Evolutionary conservation across 2,113 vertebrate genomes (phyloP).

Genomic region (Zosterops hypoxanthus): DNA sequence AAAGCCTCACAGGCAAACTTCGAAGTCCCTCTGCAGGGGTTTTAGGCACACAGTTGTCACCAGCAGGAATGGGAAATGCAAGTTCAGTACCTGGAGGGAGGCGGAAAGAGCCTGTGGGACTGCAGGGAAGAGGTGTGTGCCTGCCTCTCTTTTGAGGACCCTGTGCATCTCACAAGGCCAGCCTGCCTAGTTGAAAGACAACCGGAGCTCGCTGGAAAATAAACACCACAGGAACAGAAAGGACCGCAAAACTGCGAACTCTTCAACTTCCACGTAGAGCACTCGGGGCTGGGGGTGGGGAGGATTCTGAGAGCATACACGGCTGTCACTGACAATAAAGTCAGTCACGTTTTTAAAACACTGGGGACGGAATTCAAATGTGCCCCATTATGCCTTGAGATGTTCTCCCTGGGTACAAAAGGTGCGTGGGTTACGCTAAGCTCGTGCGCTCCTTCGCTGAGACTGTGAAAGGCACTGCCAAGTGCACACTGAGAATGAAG

Average conservation of each 20-base stretch:
- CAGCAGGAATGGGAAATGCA: background rate
- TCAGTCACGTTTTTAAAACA: slow-evolving; percentile 57
- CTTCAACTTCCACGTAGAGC: background rate
- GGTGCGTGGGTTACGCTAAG: slow-evolving; percentile 18
- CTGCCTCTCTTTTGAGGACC: background rate
- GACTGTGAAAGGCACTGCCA: background rate
- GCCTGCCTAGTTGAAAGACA: background rate
- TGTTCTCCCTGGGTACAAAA: slow-evolving; percentile 18
- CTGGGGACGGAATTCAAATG: slow-evolving; percentile 31
- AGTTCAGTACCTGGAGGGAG: background rate
- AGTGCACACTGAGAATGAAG: background rate
- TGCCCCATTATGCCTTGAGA: slow-evolving; percentile 41
- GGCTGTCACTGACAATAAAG: slow-evolving; percentile 22
- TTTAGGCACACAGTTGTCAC: background rate
- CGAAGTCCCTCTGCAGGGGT: background rate
- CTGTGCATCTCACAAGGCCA: background rate
- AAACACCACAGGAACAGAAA: background rate
- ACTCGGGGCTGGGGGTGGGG: background rate
- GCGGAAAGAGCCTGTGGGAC: background rate
- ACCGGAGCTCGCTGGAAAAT: background rate
- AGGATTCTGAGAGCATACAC: background rate
- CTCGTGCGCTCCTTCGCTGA: background rate
- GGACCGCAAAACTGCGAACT: background rate
- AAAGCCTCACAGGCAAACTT: background rate
- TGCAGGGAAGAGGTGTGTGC: background rate